Base-by-base conservation (phyloP, 1,140 invertebrate genomes). In the Eubasilissa regina region DNA sequence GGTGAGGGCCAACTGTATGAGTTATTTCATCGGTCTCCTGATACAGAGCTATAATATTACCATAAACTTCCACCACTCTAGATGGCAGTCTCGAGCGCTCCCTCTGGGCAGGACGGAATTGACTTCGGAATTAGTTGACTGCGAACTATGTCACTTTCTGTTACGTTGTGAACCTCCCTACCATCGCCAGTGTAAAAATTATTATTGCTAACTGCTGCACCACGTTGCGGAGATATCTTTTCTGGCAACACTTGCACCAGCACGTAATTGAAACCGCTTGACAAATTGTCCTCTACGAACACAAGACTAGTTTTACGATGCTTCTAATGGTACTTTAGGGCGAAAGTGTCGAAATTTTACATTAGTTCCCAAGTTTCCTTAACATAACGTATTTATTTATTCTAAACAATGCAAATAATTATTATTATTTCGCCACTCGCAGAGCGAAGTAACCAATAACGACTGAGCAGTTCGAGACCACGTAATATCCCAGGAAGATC, bases 191-290 rank as follows among this genome's bases (percentile, higher is more conserved):
- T 64, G 60, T 35, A 51, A 55, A 73, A 73, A 43, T 51, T 55
- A 55, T 51, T 55, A 17, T 35, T 21, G 48, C 70, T 73, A 73
- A 73, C 47, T 73, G 70, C 68, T 0, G 51, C 45, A n/a, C 64
- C 48, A 12, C 70, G 51, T 12, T 73, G 21, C 45, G 13, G 51
- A 10, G 15, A 53, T 55, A 15, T 70, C 51, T 66, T 66, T 35
- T 35, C 9, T 53, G 15, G 73, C 21, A 75, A 75, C 73, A 75
- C 73, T 75, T 60, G 73, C 73, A 75, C 73, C n/a, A 13, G 73
- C 21, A 15, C 64, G 21, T 70, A 78, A 78, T 78, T 78, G 76
- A 78, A 78, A 78, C 62, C 21, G 76, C 51, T 68, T 77, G 75
- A 77, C 56, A 77, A 77, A 77, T 77, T 15, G 75, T 45, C 64